phyloP scores from a whole-genome alignment of 2,113 vertebrate genomes.

The Bufo bufo region DNA sequence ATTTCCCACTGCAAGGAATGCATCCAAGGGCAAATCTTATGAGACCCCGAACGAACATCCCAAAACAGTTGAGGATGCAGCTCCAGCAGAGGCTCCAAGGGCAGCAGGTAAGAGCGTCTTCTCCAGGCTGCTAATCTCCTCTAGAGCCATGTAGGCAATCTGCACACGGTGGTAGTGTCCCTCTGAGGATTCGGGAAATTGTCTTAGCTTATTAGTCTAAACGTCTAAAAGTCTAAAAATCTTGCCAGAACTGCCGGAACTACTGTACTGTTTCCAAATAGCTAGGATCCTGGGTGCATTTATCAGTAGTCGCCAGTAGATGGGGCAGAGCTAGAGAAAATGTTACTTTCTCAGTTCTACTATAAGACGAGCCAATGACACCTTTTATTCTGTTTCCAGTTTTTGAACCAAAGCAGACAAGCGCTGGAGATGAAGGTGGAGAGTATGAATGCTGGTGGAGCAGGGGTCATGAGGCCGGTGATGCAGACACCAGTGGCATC shows the following conservation, averaged over 20 bases:
- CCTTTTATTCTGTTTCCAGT: slow-evolving; percentile 68
- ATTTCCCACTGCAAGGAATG: slow-evolving; percentile 80
- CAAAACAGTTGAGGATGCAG: slow-evolving; percentile 91
- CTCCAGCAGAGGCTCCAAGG: slow-evolving; percentile 95
- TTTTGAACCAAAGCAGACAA: slow-evolving; percentile 92
- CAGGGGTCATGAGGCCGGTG: slow-evolving; percentile 81
- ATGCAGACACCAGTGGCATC: slow-evolving; percentile 80
- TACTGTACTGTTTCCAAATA: background rate
- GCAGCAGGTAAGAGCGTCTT: slow-evolving; percentile 83
- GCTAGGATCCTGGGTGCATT: background rate
- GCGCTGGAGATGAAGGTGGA: slow-evolving; percentile 89
- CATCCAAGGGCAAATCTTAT: slow-evolving; percentile 83
- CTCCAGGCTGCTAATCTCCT: background rate
- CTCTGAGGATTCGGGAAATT: background rate
- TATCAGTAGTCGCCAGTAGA: too few relatives aligned
- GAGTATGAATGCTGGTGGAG: slow-evolving; percentile 70
- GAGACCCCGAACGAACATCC: slow-evolving; percentile 84
- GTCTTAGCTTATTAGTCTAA: background rate
- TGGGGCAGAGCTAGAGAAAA: background rate
- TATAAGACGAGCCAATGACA: background rate
- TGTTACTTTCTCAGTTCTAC: background rate
- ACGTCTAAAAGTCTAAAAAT: too few relatives aligned
- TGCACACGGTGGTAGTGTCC: background rate
- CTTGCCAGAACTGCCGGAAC: background rate
- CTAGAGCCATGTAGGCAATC: background rate